These are phyloP conservation scores for Erethizon dorsatum DNA, from an alignment of 2,797 vertebrate genomes.

Conservation along the genomic window DNA sequence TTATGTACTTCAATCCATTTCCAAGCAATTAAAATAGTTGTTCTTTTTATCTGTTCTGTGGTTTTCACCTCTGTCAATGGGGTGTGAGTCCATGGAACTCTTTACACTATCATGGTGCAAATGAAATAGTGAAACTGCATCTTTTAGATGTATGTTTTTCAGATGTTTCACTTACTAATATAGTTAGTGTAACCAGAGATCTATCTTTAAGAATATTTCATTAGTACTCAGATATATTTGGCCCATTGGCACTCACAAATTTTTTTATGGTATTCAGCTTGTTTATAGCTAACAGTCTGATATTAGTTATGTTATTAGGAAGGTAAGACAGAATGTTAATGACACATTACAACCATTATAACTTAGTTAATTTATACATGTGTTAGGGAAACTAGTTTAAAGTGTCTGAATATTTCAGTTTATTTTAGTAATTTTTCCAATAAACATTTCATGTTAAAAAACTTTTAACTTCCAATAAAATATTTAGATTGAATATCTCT, in stretches of 20 bases:
- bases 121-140: neutral
- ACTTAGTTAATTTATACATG: neutral
- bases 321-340: neutral
- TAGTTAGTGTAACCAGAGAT: neutral
- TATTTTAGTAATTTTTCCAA: neutral
- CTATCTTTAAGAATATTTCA: neutral
- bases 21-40: neutral
- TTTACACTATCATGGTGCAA: neutral
- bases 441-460: neutral
- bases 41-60: neutral
- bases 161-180: neutral
- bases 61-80: neutral
- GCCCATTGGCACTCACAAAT: neutral
- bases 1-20: neutral
- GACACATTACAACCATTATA: neutral
- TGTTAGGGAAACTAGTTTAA: neutral
- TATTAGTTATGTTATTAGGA: neutral
- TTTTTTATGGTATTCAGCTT: neutral
- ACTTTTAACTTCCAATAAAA: neutral
- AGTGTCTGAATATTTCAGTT: neutral
- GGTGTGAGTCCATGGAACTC: neutral
- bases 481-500: neutral
- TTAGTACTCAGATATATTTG: neutral
- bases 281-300: neutral
- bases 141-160: neutral